A percentile compares a stretch with the other conserved stretches of the same genome.
Evolutionary conservation across 1,140 invertebrate genomes (phyloP).

Genomic region (Conus betulinus): DNA sequence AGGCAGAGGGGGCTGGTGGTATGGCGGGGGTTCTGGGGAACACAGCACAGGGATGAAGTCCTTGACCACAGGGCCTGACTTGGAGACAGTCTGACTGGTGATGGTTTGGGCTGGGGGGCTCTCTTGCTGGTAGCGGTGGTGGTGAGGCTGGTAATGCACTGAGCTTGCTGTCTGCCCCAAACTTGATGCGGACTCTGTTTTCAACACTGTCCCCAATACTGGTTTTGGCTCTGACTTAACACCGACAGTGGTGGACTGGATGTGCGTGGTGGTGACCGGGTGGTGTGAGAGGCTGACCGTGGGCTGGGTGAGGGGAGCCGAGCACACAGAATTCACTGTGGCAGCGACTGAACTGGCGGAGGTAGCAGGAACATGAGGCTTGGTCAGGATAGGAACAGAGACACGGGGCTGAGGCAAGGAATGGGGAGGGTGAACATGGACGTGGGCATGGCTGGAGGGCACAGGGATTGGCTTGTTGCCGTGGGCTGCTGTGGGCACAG

Average conservation of each 20-base stretch:
- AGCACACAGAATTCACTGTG: background rate
- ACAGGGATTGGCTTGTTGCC: slow-evolving; percentile 19
- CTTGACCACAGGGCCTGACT: slow-evolving; percentile 16
- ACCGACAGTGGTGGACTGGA: background rate
- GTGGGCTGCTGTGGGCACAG: slow-evolving; percentile 1
- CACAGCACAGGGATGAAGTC: slow-evolving; percentile 27
- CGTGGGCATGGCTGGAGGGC: slow-evolving; percentile 26
- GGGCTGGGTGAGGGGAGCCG: background rate
- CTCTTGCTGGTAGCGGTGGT: slow-evolving; percentile 13
- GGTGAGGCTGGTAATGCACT: slow-evolving; percentile 20
- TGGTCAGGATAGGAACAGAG: background rate
- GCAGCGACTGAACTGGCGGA: background rate
- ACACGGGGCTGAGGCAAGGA: background rate
- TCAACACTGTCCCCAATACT: background rate
- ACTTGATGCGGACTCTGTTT: background rate
- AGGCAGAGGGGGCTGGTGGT: slow-evolving; percentile 12
- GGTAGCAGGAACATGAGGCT: background rate
- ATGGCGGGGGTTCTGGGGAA: slow-evolving; percentile 26
- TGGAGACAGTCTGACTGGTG: slow-evolving; percentile 31
- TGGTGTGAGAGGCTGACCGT: background rate
- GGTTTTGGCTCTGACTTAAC: background rate
- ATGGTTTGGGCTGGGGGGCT: slow-evolving; percentile 23
- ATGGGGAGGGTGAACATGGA: slow-evolving; percentile 2
- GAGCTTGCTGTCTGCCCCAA: background rate
- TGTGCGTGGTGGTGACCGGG: slow-evolving; percentile 2